phyloP scores from a whole-genome alignment of 1,140 invertebrate genomes.

The Gryon sp. region DNA sequence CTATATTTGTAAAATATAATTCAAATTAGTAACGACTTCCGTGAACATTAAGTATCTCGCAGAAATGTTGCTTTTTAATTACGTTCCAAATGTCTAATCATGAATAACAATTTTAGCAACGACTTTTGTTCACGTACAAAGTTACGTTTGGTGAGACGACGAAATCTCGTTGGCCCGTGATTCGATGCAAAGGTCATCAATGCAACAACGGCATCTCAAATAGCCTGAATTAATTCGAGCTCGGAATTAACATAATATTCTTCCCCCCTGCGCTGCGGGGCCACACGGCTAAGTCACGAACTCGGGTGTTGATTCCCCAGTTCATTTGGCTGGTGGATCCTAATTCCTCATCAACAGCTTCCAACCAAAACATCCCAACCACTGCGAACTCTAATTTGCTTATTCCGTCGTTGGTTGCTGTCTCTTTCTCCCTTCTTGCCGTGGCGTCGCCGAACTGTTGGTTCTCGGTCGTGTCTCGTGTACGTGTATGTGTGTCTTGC shows the following conservation, averaged over 20 bases:
- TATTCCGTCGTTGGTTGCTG: constrained; percentile 21
- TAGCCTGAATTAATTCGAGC: constrained; percentile 28
- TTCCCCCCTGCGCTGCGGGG: constrained; percentile 12
- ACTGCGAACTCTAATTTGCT: constrained; percentile 46
- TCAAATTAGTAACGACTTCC: no score
- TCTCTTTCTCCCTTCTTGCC: constrained; percentile 13
- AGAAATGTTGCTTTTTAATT: no score
- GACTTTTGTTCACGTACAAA: background rate
- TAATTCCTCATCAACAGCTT: constrained; percentile 47
- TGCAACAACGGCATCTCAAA: constrained; percentile 22
- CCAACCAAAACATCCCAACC: constrained; percentile 48
- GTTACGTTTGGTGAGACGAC: background rate
- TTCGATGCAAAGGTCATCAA: constrained; percentile 29
- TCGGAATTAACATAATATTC: constrained; percentile 43
- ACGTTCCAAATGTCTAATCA: no score
- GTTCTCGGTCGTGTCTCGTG: background rate
- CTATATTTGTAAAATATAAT: no score
- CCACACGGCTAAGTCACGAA: constrained; percentile 16
- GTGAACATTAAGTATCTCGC: no score
- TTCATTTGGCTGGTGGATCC: constrained; percentile 21
- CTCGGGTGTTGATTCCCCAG: constrained; percentile 20
- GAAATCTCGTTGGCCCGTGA: background rate
- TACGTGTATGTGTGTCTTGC: constrained; percentile 10
- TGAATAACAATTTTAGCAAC: background rate
- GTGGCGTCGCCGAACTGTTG: background rate